Evolutionary conservation across 2,113 vertebrate genomes (phyloP).

Genomic region (Ardeotis arabs): DNA sequence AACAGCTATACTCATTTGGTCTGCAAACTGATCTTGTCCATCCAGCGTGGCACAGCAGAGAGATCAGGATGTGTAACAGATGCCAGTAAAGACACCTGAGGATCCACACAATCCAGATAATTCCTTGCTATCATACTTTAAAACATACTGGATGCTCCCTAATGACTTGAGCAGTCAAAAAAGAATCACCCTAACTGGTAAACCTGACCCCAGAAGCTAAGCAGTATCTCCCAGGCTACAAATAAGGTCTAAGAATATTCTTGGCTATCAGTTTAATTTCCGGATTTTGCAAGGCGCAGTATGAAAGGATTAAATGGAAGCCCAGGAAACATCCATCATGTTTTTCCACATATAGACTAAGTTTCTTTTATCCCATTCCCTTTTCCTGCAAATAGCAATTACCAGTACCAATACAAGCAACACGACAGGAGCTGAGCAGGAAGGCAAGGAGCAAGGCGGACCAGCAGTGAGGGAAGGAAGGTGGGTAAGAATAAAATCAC

Average conservation of each 20-base stretch:
- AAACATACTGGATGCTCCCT: not conserved
- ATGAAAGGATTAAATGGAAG: not conserved
- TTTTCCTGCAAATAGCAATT: not conserved
- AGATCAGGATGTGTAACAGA: not conserved
- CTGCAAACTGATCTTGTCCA: not conserved
- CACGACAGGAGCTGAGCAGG: conserved; percentile 77
- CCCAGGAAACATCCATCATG: not conserved
- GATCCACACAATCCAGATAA: not conserved
- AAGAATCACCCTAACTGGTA: not conserved
- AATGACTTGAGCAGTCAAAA: not conserved
- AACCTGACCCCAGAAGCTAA: not conserved
- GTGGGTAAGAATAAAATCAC: not conserved
- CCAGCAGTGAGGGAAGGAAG: conserved; percentile 32
- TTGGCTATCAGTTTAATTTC: not conserved
- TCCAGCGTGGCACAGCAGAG: not conserved
- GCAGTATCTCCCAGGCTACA: not conserved
- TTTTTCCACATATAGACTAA: not conserved
- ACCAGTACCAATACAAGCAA: conserved; percentile 24
- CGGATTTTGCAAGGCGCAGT: not conserved
- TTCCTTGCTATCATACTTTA: not conserved
- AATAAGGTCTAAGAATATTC: not conserved
- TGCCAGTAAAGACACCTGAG: not conserved
- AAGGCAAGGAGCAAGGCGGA: conserved; percentile 75
- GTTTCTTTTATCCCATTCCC: not conserved
- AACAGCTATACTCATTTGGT: not conserved